A percentile compares a stretch with the other conserved stretches of the same genome.
Conservation (phyloP, 2,888 invertebrate genomes). For the Arrhopalites spinosus region DNA sequence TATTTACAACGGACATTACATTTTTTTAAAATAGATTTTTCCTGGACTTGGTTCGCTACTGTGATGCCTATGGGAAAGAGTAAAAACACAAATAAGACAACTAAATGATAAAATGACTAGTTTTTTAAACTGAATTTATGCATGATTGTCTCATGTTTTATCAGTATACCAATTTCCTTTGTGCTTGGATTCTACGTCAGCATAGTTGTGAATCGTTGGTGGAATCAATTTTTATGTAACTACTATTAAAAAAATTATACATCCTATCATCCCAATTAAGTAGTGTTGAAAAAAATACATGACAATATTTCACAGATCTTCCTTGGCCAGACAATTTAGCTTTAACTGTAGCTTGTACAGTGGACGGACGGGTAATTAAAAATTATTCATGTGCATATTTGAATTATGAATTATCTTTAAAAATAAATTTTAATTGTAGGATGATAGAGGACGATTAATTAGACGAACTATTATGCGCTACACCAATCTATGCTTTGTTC, state of each 20-base stretch:
- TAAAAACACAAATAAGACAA: background rate
- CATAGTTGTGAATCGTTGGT: conserved; percentile 22
- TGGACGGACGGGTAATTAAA: conserved; percentile 23
- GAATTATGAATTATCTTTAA: background rate
- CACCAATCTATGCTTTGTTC: conserved; percentile 20
- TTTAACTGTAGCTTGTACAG: background rate
- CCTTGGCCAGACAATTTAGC: conserved; percentile 25
- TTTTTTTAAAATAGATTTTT: conserved; percentile 15
- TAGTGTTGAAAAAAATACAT: background rate
- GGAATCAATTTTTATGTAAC: conserved; percentile 27
- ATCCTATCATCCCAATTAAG: background rate
- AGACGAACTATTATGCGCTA: conserved; percentile 24
- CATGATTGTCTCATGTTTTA: too few relatives aligned
- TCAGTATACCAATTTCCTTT: conserved; percentile 28
- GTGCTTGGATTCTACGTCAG: conserved; percentile 30
- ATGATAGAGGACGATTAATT: conserved; percentile 23
- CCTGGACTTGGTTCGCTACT: conserved; percentile 10
- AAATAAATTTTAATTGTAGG: conserved; percentile 52
- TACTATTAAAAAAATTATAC: background rate
- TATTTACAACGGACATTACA: background rate
- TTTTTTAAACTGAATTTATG: too few relatives aligned
- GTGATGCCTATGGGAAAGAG: conserved; percentile 29
- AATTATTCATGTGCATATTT: too few relatives aligned
- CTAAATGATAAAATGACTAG: too few relatives aligned
- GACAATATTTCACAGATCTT: conserved; percentile 30